Evolutionary conservation across 2,113 vertebrate genomes (phyloP).

Genomic region (human): GRCh38 chr3:34538501-34539000

Average conservation of each 20-base stretch:
- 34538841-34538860: neutral
- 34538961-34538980: neutral
- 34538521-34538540: no score
- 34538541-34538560: no score
- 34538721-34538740: neutral
- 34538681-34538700: neutral
- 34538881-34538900: neutral
- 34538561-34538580: rapidly evolving
- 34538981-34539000: neutral
- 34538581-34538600: neutral
- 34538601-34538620: neutral
- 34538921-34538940: neutral
- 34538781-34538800: neutral
- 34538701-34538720: neutral
- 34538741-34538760: no score
- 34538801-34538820: neutral
- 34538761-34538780: no score
- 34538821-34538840: no score
- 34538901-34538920: neutral
- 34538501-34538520: no score
- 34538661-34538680: neutral
- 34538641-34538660: neutral
- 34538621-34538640: neutral
- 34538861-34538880: neutral
- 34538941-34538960: neutral